Conservation (phyloP, 2,113 vertebrate species). For the Alligator mississippiensis region DNA sequence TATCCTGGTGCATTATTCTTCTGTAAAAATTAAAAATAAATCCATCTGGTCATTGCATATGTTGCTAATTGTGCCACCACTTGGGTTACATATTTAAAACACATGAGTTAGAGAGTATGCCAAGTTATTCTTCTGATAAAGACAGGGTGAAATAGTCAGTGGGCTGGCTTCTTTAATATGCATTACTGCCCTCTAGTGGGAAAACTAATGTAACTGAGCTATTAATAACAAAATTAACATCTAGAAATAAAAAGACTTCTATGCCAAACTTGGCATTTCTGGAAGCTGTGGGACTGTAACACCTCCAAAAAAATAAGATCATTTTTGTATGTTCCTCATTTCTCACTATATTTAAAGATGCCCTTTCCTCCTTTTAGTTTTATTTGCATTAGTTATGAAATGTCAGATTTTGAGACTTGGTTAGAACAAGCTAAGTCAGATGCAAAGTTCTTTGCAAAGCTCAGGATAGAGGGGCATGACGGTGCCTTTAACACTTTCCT, state of each 20-base stretch:
- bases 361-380: background rate
- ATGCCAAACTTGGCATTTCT: background rate
- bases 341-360: background rate
- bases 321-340: fast-evolving
- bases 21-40: background rate
- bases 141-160: background rate
- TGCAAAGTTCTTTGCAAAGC: background rate
- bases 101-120: background rate
- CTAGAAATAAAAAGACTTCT: background rate
- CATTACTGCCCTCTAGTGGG: conserved; percentile 73
- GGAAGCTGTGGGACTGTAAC: background rate
- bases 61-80: background rate
- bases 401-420: background rate
- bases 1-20: conserved; percentile 20
- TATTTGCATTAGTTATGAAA: background rate
- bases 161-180: conserved; percentile 31
- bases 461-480: background rate
- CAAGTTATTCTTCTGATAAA: background rate
- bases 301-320: background rate
- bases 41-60: conserved; percentile 5
- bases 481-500: background rate
- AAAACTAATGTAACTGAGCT: background rate
- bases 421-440: background rate
- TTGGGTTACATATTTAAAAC: background rate
- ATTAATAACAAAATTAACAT: fast-evolving